Conservation (phyloP, 2,797 vertebrate species). For the Microchirus variegatus region DNA sequence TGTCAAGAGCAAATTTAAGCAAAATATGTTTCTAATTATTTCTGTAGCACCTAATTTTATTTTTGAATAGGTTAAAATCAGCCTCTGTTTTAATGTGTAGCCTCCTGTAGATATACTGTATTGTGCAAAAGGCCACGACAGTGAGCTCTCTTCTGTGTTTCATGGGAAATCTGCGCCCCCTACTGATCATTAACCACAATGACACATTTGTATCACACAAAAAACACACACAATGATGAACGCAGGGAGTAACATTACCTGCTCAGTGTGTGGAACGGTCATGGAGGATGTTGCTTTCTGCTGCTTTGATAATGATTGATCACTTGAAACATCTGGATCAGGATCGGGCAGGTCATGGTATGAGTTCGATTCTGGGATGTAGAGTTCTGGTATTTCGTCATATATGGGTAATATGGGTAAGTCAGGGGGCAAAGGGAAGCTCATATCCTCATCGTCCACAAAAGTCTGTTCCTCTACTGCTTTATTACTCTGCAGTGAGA, state of each 20-base stretch:
- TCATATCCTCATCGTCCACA: constrained; percentile 1
- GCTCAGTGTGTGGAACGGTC: not conserved
- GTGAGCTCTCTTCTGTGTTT: too few relatives aligned
- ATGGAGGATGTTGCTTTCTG: not conserved
- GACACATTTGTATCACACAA: too few relatives aligned
- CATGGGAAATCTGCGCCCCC: too few relatives aligned
- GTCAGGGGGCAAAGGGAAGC: constrained; percentile 42
- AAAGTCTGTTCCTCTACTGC: not conserved
- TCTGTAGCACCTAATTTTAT: too few relatives aligned
- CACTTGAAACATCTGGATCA: not conserved
- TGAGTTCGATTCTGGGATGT: constrained; percentile 6
- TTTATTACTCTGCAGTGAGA: not conserved
- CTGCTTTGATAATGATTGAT: not conserved
- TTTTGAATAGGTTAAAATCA: too few relatives aligned
- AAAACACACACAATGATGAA: not conserved
- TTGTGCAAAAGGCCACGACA: too few relatives aligned
- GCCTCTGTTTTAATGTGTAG: too few relatives aligned
- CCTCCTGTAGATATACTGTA: too few relatives aligned
- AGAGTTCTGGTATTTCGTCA: constrained; percentile 50
- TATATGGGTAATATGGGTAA: constrained; percentile 37
- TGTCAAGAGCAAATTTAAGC: too few relatives aligned
- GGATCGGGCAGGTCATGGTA: constrained; percentile 2
- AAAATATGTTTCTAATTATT: too few relatives aligned
- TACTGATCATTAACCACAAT: too few relatives aligned
- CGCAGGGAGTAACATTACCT: constrained; percentile 45